phyloP scores from a whole-genome alignment of 2,113 vertebrate genomes.

The Sorex fumeus region DNA sequence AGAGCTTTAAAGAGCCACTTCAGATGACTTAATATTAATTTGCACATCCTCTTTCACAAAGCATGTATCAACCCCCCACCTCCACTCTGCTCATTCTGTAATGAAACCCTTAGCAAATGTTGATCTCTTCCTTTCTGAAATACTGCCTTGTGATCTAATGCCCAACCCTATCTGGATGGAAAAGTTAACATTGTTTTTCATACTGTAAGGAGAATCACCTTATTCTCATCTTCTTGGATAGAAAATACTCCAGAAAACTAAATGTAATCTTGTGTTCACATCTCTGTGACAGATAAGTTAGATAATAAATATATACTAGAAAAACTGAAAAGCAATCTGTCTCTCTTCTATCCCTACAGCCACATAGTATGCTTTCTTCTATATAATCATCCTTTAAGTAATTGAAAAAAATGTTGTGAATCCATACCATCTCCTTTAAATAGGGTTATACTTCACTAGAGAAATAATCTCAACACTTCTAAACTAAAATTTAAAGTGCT shows the following conservation, averaged over 20 bases:
- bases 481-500: not conserved
- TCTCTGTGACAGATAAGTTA: not conserved
- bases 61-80: not conserved
- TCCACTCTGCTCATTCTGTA: not conserved
- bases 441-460: not conserved
- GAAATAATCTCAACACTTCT: not conserved
- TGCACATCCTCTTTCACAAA: not conserved
- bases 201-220: not conserved
- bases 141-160: not conserved
- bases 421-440: not conserved
- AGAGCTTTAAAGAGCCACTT: not conserved
- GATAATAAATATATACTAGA: not conserved
- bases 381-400: not conserved
- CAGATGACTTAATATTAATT: not conserved
- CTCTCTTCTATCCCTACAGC: not conserved
- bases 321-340: not conserved
- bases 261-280: not conserved
- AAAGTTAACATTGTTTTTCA: not conserved
- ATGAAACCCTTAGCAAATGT: not conserved
- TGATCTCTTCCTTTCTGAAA: conserved; percentile 11
- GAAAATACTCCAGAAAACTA: not conserved
- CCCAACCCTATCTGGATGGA: not conserved
- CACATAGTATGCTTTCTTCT: not conserved
- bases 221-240: not conserved
- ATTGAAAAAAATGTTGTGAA: not conserved